Conservation (phyloP, 2,888 invertebrate genomes). For the Elmis aenea region DNA sequence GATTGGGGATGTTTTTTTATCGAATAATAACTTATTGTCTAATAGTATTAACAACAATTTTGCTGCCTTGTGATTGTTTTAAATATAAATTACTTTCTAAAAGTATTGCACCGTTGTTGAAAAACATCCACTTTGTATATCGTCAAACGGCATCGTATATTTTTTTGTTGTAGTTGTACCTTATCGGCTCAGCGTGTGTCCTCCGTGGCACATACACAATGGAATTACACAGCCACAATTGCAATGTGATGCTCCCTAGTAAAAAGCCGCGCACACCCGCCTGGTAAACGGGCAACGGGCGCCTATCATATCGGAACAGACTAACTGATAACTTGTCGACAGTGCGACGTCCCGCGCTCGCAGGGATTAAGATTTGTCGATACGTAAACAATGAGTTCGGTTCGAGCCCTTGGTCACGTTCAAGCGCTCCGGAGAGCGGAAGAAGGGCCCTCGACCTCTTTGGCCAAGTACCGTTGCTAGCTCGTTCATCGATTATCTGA, state of each 20-base stretch:
- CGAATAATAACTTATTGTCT: too few species aligned
- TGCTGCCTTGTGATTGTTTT: too few species aligned
- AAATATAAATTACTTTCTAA: too few species aligned
- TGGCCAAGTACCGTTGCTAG: conserved; percentile 19
- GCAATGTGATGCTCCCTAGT: conserved; percentile 24
- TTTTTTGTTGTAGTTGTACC: conserved; percentile 18
- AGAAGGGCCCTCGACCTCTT: conserved; percentile 23
- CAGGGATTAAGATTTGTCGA: conserved; percentile 15
- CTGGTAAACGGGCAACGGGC: conserved; percentile 20
- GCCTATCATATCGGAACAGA: conserved; percentile 25
- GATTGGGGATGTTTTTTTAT: too few species aligned
- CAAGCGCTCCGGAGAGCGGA: conserved; percentile 14
- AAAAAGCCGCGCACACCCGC: conserved; percentile 21
- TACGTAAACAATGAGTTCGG: conserved; percentile 22
- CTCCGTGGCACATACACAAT: conserved; percentile 21
- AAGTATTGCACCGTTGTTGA: too few species aligned
- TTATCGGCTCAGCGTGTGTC: conserved; percentile 15
- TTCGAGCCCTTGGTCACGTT: conserved; percentile 25
- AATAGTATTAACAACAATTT: too few species aligned
- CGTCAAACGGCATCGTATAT: too few species aligned
- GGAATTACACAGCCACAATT: conserved; percentile 21
- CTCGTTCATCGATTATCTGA: conserved; percentile 26
- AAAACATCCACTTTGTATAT: too few species aligned
- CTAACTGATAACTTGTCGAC: conserved; percentile 29
- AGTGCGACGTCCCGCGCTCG: conserved; percentile 11